Base-by-base conservation (phyloP, 2,113 vertebrate genomes). In the Varanus komodoensis region DNA sequence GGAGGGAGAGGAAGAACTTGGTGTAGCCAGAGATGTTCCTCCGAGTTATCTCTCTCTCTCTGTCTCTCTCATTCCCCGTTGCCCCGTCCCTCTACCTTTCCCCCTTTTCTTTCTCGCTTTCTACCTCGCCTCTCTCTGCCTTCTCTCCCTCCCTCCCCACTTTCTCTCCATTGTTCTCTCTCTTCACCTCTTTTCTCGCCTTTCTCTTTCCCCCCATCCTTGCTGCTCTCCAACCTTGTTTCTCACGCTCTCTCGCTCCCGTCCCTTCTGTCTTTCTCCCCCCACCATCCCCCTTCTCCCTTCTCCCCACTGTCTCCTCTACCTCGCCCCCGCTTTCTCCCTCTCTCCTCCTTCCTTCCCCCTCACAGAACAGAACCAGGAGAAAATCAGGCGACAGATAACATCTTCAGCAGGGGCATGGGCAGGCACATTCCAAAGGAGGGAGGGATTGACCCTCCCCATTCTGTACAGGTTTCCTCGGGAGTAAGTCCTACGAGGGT, bases 51-150 rank as follows among this genome's bases (percentile, higher is more conserved):
- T 3, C 73, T 17, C 19, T 9, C 3, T 38, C 54, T 9, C 3
- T 2, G 3, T 29, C 52, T 21, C 17, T 8, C 2, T 25, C 3
- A 1, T 19, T 21, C 21, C 14, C 2, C 9, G 6, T 14, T 27
- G 6, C 21, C n/a, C 14, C 17, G 12, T 8, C 5, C 19, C 75
- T 38, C 34, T 34, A 8, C 25, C 61, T 17, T 3, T 44, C 32
- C 5, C 27, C 15, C 44, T 14, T 17, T 15, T 12, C 57, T 77
- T 23, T 77, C 14, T 38, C 17, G 2, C 44, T 34, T 17, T 77
- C 17, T 77, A 19, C 44, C 12, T n/a, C 38, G 15, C 6, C 14
- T 34, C 6, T 21, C 9, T 17, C 34, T 38, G 6, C 17, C 27
- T 2, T 17, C 19, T 17, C n/a, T 21, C 34, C 19, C 5, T 21